Evolutionary conservation across 2,888 invertebrate species (phyloP).

Genomic region (Pyralis farinalis): DNA sequence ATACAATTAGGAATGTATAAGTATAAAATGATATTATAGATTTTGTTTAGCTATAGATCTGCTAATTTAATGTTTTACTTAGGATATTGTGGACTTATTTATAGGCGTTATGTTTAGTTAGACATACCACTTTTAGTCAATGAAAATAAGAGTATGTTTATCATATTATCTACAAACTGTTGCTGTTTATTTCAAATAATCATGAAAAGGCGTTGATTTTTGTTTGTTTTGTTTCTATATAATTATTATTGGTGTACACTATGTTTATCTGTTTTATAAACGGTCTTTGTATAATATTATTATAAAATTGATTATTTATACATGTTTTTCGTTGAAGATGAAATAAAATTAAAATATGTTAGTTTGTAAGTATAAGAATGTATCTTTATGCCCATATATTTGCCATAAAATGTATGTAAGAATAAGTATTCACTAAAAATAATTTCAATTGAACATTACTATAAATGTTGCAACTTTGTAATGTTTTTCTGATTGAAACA

Average conservation of each 20-base stretch:
- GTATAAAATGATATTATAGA: neutral
- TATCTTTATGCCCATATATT: neutral
- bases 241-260: neutral
- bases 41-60: neutral
- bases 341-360: neutral
- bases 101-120: neutral
- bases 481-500: no score
- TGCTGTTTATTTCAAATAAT: slow-evolving; percentile 5
- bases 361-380: neutral
- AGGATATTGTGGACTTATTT: neutral
- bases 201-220: neutral
- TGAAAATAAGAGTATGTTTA: neutral
- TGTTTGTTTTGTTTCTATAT: neutral
- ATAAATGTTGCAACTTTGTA: no score
- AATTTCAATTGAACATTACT: no score
- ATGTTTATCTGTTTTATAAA: neutral
- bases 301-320: neutral
- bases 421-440: no score
- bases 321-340: neutral
- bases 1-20: slow-evolving; percentile 1
- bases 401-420: neutral
- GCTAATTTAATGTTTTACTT: neutral
- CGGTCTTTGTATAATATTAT: neutral
- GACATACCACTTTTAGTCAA: neutral
- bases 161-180: slow-evolving; percentile 2